Conservation (phyloP, 2,113 vertebrate genomes). For the Gasterosteus aculeatus region DNA sequence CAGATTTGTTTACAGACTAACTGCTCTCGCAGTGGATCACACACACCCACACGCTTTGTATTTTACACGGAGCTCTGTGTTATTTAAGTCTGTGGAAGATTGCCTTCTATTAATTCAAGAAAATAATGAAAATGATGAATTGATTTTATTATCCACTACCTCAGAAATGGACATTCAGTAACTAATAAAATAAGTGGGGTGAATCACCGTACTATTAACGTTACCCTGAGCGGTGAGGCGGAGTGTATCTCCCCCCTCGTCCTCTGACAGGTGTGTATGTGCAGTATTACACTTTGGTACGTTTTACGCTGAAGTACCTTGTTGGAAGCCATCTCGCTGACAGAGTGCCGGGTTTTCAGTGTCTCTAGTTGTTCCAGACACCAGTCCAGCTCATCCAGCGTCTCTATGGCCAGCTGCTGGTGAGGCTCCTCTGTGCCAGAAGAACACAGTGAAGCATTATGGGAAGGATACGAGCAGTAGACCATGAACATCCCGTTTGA, state of each 20-base stretch:
- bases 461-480: background rate
- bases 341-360: constrained; percentile 88
- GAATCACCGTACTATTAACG: constrained; percentile 7
- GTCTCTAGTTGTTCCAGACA: constrained; percentile 96
- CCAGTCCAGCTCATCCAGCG: constrained; percentile 95
- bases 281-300: background rate
- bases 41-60: constrained; percentile 11
- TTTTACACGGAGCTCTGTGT: background rate
- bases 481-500: background rate
- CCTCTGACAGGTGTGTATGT: background rate
- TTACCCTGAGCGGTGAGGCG: background rate
- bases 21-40: background rate
- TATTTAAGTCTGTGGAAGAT: constrained; percentile 9
- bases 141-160: background rate
- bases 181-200: constrained; percentile 20
- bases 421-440: constrained; percentile 85
- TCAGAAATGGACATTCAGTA: constrained; percentile 20
- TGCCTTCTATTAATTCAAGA: constrained; percentile 13
- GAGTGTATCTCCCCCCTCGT: background rate
- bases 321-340: constrained; percentile 87
- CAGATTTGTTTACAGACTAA: constrained; percentile 24
- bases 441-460: constrained; percentile 29
- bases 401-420: constrained; percentile 89
- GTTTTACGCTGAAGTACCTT: constrained; percentile 73
- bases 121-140: background rate